Evolutionary conservation across 1,140 invertebrate genomes (phyloP).

Genomic region (Drosophila grimshawi): DNA sequence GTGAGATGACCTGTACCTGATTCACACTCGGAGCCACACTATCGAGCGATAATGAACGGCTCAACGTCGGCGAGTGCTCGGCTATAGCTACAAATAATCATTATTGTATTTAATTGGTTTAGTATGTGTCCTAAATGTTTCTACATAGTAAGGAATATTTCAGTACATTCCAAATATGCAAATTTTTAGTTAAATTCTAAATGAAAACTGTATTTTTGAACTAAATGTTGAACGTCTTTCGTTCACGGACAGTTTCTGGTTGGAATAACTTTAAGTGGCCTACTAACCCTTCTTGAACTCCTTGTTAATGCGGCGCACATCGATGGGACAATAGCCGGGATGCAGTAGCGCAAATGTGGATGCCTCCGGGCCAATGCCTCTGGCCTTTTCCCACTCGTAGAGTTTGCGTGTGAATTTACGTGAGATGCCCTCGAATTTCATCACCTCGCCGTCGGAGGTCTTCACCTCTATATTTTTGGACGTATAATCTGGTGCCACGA

Average conservation of each 20-base stretch:
- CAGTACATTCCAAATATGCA: too few species aligned
- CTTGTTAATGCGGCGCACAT: slow-evolving; percentile 73
- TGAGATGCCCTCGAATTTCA: slow-evolving; percentile 93
- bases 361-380: slow-evolving; percentile 91
- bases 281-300: slow-evolving; percentile 67
- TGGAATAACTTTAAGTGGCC: background rate
- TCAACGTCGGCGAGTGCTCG: slow-evolving; percentile 84
- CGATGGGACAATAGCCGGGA: slow-evolving; percentile 85
- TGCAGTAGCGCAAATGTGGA: slow-evolving; percentile 92
- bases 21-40: slow-evolving; percentile 87
- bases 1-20: slow-evolving; percentile 84
- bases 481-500: slow-evolving; percentile 85
- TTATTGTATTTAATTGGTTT: too few species aligned
- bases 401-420: slow-evolving; percentile 94
- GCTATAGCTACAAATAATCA: slow-evolving; percentile 26
- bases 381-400: slow-evolving; percentile 95
- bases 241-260: too few species aligned
- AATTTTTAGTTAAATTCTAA: too few species aligned
- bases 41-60: slow-evolving; percentile 89
- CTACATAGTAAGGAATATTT: too few species aligned
- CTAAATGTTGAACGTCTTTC: too few species aligned
- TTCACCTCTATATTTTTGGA: slow-evolving; percentile 91
- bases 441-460: slow-evolving; percentile 90
- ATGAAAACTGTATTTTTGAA: too few species aligned
- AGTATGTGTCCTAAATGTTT: too few species aligned